phyloP scores from a whole-genome alignment of 2,888 invertebrate genomes.

The Drosophila kanekoi region DNA sequence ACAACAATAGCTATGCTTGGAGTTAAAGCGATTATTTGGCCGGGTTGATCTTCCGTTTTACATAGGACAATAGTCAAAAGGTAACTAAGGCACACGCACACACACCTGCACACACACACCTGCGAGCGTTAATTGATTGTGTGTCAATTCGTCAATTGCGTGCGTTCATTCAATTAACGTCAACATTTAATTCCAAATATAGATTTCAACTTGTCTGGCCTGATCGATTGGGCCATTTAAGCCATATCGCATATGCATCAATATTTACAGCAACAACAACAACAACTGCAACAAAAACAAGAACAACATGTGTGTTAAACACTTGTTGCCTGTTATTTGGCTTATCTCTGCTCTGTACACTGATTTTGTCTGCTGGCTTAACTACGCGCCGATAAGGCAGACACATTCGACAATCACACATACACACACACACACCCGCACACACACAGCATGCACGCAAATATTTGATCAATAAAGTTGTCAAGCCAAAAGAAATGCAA shows the following conservation, averaged over 20 bases:
- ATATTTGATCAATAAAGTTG: constrained; percentile 74
- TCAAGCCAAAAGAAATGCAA: constrained; percentile 40
- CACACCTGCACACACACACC: neutral
- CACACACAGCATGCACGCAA: constrained; percentile 37
- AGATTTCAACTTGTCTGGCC: constrained; percentile 4
- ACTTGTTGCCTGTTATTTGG: constrained; percentile 47
- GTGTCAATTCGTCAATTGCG: constrained; percentile 29
- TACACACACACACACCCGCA: constrained; percentile 20
- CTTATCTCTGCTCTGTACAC: constrained; percentile 34
- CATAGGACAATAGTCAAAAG: neutral
- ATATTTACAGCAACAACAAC: constrained; percentile 7
- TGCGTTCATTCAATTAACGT: constrained; percentile 44
- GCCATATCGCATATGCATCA: constrained; percentile 18
- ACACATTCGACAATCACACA: constrained; percentile 11
- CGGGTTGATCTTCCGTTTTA: constrained; percentile 28
- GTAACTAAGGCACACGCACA: neutral
- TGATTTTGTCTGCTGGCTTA: constrained; percentile 51
- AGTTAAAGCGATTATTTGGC: neutral
- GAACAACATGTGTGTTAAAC: constrained; percentile 16
- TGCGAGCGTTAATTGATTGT: constrained; percentile 47
- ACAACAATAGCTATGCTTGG: neutral
- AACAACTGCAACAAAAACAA: neutral
- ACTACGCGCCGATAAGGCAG: constrained; percentile 37
- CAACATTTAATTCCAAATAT: constrained; percentile 33
- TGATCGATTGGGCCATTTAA: constrained; percentile 46